A percentile compares a stretch with the other conserved stretches of the same genome.
Conservation (phyloP, 2,113 vertebrate species). For the Octodon degus region DNA sequence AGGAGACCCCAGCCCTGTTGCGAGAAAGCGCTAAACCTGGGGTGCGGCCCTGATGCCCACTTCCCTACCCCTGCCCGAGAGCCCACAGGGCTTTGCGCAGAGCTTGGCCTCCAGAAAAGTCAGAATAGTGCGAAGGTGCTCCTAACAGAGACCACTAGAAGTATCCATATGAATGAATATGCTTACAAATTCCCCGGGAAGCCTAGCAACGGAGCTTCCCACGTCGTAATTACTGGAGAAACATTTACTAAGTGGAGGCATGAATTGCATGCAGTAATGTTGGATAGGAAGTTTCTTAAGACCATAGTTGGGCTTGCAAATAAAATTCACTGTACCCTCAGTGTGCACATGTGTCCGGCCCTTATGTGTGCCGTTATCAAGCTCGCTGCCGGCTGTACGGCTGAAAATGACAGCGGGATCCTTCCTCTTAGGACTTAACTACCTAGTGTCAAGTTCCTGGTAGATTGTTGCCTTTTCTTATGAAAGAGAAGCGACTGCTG, state of each 20-base stretch:
- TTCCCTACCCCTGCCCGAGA: neutral
- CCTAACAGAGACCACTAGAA: neutral
- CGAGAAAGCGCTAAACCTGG: neutral
- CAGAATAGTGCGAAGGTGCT: neutral
- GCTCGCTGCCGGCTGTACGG: neutral
- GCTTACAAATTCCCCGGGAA: neutral
- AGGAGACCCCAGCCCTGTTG: neutral
- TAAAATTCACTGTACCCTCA: neutral
- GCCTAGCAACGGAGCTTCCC: slow-evolving; percentile 1
- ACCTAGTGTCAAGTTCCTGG: neutral
- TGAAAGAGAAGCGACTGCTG: neutral
- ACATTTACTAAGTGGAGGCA: slow-evolving; percentile 8
- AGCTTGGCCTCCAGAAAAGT: neutral
- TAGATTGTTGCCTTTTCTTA: neutral
- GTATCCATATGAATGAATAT: neutral
- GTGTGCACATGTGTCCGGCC: neutral
- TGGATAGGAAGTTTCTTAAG: neutral
- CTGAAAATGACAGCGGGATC: neutral
- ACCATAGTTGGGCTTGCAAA: neutral
- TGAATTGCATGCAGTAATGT: neutral
- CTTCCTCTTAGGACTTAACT: neutral
- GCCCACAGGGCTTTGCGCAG: neutral
- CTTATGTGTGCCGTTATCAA: neutral
- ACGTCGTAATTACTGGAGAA: slow-evolving; percentile 24
- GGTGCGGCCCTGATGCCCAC: neutral